Percentiles rank a stretch among this genome's conserved stretches.
Conservation (phyloP, 1,140 invertebrate species). For the Danaus melanippus region DNA sequence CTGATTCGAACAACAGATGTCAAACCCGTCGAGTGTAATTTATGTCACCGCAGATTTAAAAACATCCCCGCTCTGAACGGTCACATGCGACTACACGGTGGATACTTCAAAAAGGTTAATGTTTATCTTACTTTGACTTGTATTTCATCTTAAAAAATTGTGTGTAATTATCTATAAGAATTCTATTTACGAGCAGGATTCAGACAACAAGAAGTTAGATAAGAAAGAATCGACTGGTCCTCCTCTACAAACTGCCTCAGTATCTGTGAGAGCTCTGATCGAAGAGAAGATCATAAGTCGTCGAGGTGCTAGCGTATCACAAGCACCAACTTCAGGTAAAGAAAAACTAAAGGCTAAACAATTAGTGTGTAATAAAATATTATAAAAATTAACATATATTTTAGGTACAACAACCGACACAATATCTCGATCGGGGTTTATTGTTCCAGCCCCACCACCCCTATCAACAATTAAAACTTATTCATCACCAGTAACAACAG, state of each 20-base stretch:
- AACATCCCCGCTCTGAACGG: slow-evolving; percentile 97
- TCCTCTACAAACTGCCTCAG: slow-evolving; percentile 88
- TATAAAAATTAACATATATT: slow-evolving; percentile 16
- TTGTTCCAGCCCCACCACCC: slow-evolving; percentile 68
- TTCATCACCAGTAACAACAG: slow-evolving; percentile 66
- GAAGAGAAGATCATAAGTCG: slow-evolving; percentile 94
- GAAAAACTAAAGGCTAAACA: neutral
- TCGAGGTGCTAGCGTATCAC: slow-evolving; percentile 64
- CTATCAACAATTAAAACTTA: slow-evolving; percentile 73
- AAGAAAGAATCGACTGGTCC: slow-evolving; percentile 86
- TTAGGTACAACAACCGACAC: slow-evolving; percentile 59
- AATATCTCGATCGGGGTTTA: slow-evolving; percentile 54
- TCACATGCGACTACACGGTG: slow-evolving; percentile 96
- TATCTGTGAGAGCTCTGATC: slow-evolving; percentile 89
- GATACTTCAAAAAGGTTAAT: slow-evolving; percentile 93
- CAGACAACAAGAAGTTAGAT: slow-evolving; percentile 87
- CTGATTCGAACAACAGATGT: slow-evolving; percentile 32
- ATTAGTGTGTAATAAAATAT: neutral
- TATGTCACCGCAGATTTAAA: slow-evolving; percentile 95
- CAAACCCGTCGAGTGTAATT: slow-evolving; percentile 93
- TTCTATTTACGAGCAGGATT: slow-evolving; percentile 74
- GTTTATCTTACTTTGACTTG: neutral
- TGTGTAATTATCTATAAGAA: too few species aligned
- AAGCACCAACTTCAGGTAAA: slow-evolving; percentile 42
- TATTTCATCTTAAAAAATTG: too few species aligned